Conservation (phyloP, 1,140 invertebrate genomes). For the Diprion similis region DNA sequence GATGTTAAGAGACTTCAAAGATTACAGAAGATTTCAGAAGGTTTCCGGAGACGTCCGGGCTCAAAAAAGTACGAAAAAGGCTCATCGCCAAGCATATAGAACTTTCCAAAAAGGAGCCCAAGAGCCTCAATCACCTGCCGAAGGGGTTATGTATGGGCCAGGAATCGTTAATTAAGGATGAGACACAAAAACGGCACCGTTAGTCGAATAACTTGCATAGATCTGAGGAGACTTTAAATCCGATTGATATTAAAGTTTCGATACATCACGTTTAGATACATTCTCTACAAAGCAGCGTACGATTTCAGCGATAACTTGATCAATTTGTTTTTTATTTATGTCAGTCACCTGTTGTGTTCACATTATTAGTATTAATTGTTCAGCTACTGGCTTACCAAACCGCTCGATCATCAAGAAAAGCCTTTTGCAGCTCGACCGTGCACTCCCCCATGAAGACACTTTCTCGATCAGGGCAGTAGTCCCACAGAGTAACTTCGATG, state of each 20-base stretch:
- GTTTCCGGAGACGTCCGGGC: neutral
- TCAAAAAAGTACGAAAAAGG: constrained; percentile 5
- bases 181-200: no score
- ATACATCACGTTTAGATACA: no score
- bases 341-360: no score
- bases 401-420: constrained; percentile 83
- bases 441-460: constrained; percentile 86
- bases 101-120: neutral
- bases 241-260: no score
- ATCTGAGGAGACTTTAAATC: no score
- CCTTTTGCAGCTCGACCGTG: constrained; percentile 80
- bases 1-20: no score
- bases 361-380: constrained; percentile 7
- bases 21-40: no score
- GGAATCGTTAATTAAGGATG: neutral
- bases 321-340: no score
- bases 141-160: no score
- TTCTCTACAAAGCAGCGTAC: no score
- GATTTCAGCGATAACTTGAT: no score
- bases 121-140: constrained; percentile 4
- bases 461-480: constrained; percentile 79
- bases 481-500: constrained; percentile 89
- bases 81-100: neutral
- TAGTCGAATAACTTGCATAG: no score
- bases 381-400: constrained; percentile 67